A percentile compares a stretch with the other conserved stretches of the same genome.
Conservation (phyloP, 2,797 vertebrate species). For the Gymnoscopelus microlampas region DNA sequence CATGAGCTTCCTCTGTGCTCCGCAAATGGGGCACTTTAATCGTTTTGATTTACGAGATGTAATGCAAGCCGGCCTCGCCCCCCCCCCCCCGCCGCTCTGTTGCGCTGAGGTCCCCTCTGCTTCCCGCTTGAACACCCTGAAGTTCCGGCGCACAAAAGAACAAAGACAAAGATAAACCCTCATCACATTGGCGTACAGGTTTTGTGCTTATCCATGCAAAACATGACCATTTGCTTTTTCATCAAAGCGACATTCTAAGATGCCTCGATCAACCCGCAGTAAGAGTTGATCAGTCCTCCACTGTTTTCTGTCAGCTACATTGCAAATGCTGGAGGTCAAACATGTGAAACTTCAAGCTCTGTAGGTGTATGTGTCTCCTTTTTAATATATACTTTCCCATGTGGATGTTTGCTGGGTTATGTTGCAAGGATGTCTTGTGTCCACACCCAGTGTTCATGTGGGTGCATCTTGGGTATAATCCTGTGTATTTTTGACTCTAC, state of each 20-base stretch:
- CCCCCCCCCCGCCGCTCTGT: conserved; percentile 63
- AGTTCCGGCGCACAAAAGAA: conserved; percentile 4
- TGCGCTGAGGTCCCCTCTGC: conserved; percentile 47
- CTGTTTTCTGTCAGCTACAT: conserved; percentile 94
- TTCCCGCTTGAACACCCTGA: conserved; percentile 53
- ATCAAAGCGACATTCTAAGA: conserved; percentile 50
- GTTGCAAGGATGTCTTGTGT: conserved; percentile 30
- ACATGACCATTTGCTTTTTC: conserved; percentile 69
- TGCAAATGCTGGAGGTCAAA: conserved; percentile 84
- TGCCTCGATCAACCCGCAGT: conserved; percentile 57
- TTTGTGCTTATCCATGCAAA: conserved; percentile 63
- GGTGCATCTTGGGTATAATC: conserved; percentile 47
- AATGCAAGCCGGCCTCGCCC: conserved; percentile 55
- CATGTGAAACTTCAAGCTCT: conserved; percentile 51
- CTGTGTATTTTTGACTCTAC: conserved; percentile 51
- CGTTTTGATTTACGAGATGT: conserved; percentile 30
- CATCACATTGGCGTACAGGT: conserved; percentile 52
- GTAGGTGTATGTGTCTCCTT: conserved; percentile 43
- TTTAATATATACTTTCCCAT: conserved; percentile 42
- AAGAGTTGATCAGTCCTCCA: conserved; percentile 64
- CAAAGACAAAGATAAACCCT: conserved; percentile 39
- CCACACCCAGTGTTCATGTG: conserved; percentile 32
- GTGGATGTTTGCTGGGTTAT: conserved; percentile 50
- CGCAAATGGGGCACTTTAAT: conserved; percentile 9
- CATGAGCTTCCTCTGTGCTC: conserved; percentile 51